phyloP scores from a whole-genome alignment of 2,797 vertebrate species.

The Pseudomugil gertrudae region DNA sequence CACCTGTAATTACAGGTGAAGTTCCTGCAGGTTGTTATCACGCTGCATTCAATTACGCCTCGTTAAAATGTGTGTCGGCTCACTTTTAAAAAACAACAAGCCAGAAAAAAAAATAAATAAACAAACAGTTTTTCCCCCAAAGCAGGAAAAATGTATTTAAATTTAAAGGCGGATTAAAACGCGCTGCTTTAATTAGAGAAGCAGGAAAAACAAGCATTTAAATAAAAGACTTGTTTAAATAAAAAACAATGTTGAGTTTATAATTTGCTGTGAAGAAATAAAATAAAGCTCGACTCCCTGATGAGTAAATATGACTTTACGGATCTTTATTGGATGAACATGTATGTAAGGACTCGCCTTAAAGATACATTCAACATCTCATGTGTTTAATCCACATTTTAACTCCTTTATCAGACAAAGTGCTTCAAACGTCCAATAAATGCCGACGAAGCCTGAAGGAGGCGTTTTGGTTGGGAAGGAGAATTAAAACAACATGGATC shows the following conservation, averaged over 20 bases:
- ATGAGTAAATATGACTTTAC: constrained; percentile 72
- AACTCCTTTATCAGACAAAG: constrained; percentile 81
- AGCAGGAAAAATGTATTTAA: constrained; percentile 65
- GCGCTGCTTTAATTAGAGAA: constrained; percentile 60
- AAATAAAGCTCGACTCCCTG: constrained; percentile 37
- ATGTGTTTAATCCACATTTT: no score
- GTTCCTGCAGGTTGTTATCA: constrained; percentile 82
- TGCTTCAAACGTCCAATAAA: constrained; percentile 78
- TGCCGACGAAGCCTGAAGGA: constrained; percentile 68
- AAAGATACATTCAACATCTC: constrained; percentile 86
- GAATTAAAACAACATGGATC: constrained; percentile 45
- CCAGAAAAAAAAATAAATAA: constrained; percentile 12
- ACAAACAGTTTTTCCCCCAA: constrained; percentile 50
- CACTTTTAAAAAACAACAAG: constrained; percentile 26
- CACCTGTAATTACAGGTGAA: constrained; percentile 81
- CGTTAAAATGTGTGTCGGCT: constrained; percentile 73
- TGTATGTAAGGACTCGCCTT: constrained; percentile 81
- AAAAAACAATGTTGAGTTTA: constrained; percentile 39
- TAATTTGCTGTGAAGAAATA: constrained; percentile 27
- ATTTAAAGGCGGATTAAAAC: constrained; percentile 72
- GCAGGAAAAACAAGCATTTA: constrained; percentile 66
- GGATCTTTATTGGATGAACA: constrained; percentile 88
- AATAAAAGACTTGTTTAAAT: constrained; percentile 72
- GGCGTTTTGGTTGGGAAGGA: constrained; percentile 55
- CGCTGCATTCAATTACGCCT: constrained; percentile 76